Conservation (phyloP, 2,797 vertebrate genomes). For the Hozukius guyotensis region DNA sequence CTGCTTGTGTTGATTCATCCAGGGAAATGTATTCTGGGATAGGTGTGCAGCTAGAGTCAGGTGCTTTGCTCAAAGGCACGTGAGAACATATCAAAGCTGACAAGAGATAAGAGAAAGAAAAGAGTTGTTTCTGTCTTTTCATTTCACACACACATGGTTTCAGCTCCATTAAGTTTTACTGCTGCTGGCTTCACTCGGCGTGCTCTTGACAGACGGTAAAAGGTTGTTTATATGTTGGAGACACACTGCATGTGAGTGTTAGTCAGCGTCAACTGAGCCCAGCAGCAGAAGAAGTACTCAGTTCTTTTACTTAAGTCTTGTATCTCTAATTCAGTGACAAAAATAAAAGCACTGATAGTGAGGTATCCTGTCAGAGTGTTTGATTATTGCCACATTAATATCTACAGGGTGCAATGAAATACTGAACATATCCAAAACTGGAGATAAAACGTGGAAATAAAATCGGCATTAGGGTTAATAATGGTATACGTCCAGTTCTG, state of each 20-base stretch:
- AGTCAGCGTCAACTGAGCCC: background rate
- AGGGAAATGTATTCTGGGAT: background rate
- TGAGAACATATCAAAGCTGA: background rate
- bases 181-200: background rate
- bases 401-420: background rate
- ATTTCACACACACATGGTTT: background rate
- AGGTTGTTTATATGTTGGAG: background rate
- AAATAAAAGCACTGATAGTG: background rate
- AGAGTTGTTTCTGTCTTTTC: background rate
- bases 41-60: background rate
- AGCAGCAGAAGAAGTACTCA: background rate
- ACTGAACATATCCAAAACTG: background rate
- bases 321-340: background rate
- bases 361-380: background rate
- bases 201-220: slow-evolving; percentile 6
- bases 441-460: background rate
- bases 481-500: background rate
- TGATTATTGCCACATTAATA: background rate
- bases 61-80: background rate
- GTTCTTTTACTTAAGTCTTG: background rate
- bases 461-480: background rate
- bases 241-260: background rate
- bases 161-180: slow-evolving; percentile 22
- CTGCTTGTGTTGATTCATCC: background rate
- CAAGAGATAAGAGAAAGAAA: background rate